Conservation (phyloP, 2,113 vertebrate genomes). For the Nothoprocta pentlandii region DNA sequence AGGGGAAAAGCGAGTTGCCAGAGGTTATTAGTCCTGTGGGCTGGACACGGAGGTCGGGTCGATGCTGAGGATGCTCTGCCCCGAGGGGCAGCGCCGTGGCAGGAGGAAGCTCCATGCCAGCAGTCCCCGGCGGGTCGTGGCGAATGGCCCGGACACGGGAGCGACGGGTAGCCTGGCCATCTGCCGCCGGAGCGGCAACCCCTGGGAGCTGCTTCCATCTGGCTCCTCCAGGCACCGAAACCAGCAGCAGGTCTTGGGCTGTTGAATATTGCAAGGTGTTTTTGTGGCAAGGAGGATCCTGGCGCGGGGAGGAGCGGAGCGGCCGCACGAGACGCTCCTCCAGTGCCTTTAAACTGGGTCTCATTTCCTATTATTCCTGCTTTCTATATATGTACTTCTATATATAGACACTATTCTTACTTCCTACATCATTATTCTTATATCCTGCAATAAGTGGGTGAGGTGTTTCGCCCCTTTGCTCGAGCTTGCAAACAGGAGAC, state of each 20-base stretch:
- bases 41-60: fast-evolving
- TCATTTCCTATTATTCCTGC: not conserved
- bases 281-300: not conserved
- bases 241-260: slow-evolving; percentile 3
- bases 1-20: not conserved
- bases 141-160: not conserved
- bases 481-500: not conserved
- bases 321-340: not conserved
- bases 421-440: too few relatives aligned
- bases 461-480: not conserved
- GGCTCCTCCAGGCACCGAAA: not conserved
- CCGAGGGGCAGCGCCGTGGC: not conserved
- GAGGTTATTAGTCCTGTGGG: not conserved
- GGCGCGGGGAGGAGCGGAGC: not conserved
- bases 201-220: not conserved
- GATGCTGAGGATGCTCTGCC: not conserved
- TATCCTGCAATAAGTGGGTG: not conserved
- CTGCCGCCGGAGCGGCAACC: not conserved
- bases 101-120: too few relatives aligned
- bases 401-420: too few relatives aligned
- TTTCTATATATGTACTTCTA: too few relatives aligned
- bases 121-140: not conserved
- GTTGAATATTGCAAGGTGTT: slow-evolving; percentile 26
- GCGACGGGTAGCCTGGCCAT: not conserved
- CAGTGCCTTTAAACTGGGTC: not conserved